phyloP scores from a whole-genome alignment of 2,113 vertebrate species.

The Rhizomys pruinosus region DNA sequence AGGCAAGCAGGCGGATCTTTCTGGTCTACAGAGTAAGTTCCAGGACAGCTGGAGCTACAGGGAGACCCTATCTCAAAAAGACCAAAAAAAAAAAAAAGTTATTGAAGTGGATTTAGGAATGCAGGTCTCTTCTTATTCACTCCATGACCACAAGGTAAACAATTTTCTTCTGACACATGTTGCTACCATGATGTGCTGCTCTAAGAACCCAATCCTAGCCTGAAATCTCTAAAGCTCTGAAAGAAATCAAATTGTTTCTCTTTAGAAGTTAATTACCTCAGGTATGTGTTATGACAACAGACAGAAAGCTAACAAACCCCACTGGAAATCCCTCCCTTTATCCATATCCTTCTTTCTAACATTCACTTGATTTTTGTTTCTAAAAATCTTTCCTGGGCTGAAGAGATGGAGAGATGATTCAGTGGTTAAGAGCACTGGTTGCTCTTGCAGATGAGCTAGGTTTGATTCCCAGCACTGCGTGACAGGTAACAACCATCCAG shows the following conservation, averaged over 20 bases:
- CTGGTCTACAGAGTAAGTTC: no score
- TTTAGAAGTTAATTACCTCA: not conserved
- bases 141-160: not conserved
- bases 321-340: not conserved
- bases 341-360: not conserved
- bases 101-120: not conserved
- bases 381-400: slow-evolving; percentile 11
- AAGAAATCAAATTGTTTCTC: not conserved
- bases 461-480: no score
- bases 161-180: not conserved
- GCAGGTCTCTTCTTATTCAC: not conserved
- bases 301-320: not conserved
- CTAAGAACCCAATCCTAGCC: not conserved
- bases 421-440: no score
- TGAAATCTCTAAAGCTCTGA: not conserved
- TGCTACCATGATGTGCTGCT: not conserved
- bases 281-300: not conserved
- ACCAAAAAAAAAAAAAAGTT: no score
- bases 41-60: no score
- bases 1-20: no score
- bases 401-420: no score
- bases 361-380: slow-evolving; percentile 15
- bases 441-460: no score
- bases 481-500: no score
- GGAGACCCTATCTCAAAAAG: no score